Percentiles rank a stretch among this genome's conserved stretches.
phyloP scores from a whole-genome alignment of 2,113 vertebrate species.

The Ictalurus punctatus region DNA sequence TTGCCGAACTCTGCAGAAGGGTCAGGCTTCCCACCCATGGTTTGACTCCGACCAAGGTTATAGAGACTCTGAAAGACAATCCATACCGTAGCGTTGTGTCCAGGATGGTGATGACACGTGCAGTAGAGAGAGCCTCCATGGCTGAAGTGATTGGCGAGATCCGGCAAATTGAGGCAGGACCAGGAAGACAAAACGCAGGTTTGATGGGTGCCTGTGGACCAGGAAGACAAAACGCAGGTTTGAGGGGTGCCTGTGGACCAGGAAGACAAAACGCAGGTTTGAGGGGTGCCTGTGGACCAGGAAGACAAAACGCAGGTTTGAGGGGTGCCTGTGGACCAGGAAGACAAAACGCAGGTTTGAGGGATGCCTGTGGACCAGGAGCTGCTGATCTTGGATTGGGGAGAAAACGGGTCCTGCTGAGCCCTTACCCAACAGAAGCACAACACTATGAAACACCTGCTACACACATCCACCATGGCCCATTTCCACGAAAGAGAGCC shows the following conservation, averaged over 20 bases:
- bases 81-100: constrained; percentile 61
- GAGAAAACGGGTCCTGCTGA: neutral
- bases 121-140: constrained; percentile 58
- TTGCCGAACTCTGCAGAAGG: constrained; percentile 68
- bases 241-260: neutral
- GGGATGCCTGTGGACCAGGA: neutral
- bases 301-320: neutral
- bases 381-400: neutral
- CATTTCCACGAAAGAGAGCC: too few species aligned
- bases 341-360: too few species aligned
- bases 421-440: neutral
- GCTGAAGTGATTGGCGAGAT: constrained; percentile 62
- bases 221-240: too few species aligned
- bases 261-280: neutral
- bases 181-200: neutral
- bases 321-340: neutral
- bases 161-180: constrained; percentile 40
- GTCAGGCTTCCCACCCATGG: constrained; percentile 63
- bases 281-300: neutral
- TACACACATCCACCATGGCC: too few species aligned
- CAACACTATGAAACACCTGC: too few species aligned
- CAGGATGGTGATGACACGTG: constrained; percentile 64
- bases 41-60: constrained; percentile 63
- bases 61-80: constrained; percentile 58
- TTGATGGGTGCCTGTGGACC: neutral